These are phyloP conservation scores for Pseudachorutes palmiensis DNA, from an alignment of 1,140 invertebrate species.

Conservation along the genomic window DNA sequence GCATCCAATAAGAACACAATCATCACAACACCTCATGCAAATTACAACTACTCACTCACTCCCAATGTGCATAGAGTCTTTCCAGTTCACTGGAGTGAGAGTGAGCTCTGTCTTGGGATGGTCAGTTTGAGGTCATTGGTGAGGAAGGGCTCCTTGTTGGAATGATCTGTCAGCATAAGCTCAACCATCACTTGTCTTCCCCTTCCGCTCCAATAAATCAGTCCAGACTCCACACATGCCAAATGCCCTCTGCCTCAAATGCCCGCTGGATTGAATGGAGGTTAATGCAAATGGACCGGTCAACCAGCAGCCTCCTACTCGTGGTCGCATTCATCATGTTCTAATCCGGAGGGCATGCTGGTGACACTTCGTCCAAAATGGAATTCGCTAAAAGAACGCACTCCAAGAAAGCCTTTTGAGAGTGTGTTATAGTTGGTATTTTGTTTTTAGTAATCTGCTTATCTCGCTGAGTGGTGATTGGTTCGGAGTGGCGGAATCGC, in stretches of 20 bases:
- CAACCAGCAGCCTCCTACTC: too few species aligned
- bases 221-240: background rate
- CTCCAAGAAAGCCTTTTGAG: background rate
- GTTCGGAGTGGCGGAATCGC: slow-evolving; percentile 30
- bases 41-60: too few species aligned
- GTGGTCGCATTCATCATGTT: background rate
- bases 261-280: too few species aligned
- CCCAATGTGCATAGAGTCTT: too few species aligned
- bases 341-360: background rate
- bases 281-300: too few species aligned
- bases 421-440: background rate
- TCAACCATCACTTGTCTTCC: slow-evolving; percentile 1
- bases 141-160: too few species aligned
- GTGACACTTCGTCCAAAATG: background rate
- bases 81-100: too few species aligned
- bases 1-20: too few species aligned
- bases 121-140: too few species aligned
- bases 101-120: too few species aligned
- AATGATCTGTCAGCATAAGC: background rate
- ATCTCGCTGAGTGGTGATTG: slow-evolving; percentile 34
- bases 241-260: background rate
- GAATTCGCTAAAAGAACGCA: background rate
- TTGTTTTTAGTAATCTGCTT: slow-evolving; percentile 34
- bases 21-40: too few species aligned
- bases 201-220: slow-evolving; percentile 11